Conservation (phyloP, 2,113 vertebrate species). For the Nothoprocta pentlandii region DNA sequence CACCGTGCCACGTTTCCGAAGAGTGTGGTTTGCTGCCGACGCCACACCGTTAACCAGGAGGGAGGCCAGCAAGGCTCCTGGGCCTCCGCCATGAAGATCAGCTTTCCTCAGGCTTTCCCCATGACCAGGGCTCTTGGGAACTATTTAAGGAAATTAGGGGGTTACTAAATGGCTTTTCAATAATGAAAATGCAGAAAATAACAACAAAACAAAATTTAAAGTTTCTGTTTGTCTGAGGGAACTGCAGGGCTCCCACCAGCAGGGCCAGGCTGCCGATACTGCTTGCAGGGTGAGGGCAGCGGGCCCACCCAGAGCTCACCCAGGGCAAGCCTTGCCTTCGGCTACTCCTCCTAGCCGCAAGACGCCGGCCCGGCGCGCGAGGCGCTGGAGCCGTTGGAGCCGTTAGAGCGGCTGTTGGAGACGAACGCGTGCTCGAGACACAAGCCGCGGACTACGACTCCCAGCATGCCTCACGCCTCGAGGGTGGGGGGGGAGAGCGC, state of each 20-base stretch:
- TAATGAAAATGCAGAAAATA: background rate
- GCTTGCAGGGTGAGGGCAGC: fast-evolving
- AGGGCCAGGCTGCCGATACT: fast-evolving
- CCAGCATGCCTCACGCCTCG: background rate
- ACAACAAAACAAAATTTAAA: too few species aligned
- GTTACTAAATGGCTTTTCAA: background rate
- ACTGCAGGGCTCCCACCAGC: background rate
- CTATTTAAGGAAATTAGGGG: background rate
- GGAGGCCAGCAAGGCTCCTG: background rate
- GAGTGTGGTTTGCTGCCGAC: background rate
- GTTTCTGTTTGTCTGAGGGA: background rate
- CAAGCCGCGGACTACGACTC: background rate
- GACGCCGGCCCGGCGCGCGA: fast-evolving
- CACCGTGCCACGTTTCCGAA: background rate
- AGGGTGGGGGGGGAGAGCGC: too few species aligned
- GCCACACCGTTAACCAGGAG: background rate
- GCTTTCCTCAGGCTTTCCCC: background rate
- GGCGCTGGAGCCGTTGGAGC: fast-evolving
- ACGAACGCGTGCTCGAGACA: too few species aligned
- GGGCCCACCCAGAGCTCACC: fast-evolving
- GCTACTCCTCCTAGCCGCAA: too few species aligned
- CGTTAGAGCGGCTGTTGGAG: too few species aligned
- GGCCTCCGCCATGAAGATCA: too few species aligned
- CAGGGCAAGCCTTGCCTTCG: background rate
- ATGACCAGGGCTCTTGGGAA: background rate